Evolutionary conservation across 2,113 vertebrate species (phyloP), one percentile per base, ranked within the genome.

Genomic region (Riparia riparia): DNA sequence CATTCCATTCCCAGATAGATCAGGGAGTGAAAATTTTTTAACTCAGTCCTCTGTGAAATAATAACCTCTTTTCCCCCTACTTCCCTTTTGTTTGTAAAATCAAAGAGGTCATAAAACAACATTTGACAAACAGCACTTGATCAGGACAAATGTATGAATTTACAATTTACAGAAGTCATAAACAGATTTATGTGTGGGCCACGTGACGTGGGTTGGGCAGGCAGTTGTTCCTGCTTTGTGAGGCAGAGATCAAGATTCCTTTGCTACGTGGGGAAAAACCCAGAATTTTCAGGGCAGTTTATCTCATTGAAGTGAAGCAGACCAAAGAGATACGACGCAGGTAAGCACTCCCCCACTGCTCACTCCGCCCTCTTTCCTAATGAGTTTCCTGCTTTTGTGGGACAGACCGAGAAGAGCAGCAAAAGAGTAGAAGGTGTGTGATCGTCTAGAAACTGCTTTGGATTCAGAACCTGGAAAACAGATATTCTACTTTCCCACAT

Each of bases 351-450:
- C 90, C 81, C n/a, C 69, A 32, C 54, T 22, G 61, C 66, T 84
- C 68, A 74, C 92, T 80, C 95, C 95, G n/a, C 95, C 96, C 86
- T 93, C 94, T 94, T 94, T 66, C 76, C 66, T 64, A 81, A 70
- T 26, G 71, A 91, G 84, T 93, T 97, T 96, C 97, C 96, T 97
- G 96, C 78, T 97, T 94, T 64, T 80, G 82, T 86, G 83, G 91
- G 89, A 82, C 79, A 82, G 68, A 85, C 31, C 4, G 77, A 87
- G 63, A 81, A 96, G 82, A 89, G 69, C 78, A 81, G 77, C 24
- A 17, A n/a, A 57, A 71, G 81, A 69, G 44, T 21, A 68, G 85
- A 81, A 88, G 69, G 85, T 58, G 14, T 26, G 39, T 65, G 49
- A 89, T 66, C 14, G 5, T 72, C 73, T 42, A 49, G 65, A 77